Evolutionary conservation across 1,140 invertebrate genomes (phyloP).

Genomic region (Oedothorax gibbosus): DNA sequence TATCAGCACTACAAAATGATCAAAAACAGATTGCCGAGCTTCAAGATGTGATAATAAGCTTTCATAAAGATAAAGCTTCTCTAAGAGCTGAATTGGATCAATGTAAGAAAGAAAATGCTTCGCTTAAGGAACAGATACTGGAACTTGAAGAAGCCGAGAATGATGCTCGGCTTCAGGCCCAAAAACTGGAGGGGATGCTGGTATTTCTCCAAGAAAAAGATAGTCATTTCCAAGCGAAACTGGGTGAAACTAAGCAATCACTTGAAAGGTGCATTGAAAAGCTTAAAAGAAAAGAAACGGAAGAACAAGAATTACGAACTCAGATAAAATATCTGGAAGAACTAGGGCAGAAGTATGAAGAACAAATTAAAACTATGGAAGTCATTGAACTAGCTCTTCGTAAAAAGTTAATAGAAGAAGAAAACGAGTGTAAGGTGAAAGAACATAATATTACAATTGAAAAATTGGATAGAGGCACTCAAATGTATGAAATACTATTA

Average conservation of each 20-base stretch:
- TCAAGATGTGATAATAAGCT: conserved; percentile 29
- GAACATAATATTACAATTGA: not conserved
- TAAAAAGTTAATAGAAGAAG: conserved; percentile 39
- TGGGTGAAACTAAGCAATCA: conserved; percentile 44
- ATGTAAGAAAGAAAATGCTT: conserved; percentile 49
- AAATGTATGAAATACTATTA: conserved; percentile 35
- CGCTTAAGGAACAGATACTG: conserved; percentile 60
- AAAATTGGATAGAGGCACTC: conserved; percentile 38
- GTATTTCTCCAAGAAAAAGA: conserved; percentile 57
- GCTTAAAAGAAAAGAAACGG: conserved; percentile 73
- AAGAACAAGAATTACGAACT: conserved; percentile 73
- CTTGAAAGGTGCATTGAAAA: conserved; percentile 65
- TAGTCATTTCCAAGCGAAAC: conserved; percentile 46
- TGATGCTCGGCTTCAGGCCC: conserved; percentile 60
- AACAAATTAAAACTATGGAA: conserved; percentile 73
- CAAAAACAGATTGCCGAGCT: conserved; percentile 43
- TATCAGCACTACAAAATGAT: conserved; percentile 38
- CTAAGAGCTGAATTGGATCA: conserved; percentile 28
- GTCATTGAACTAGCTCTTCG: conserved; percentile 73
- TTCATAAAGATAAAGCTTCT: conserved; percentile 34
- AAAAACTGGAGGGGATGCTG: conserved; percentile 59
- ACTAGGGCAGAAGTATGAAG: conserved; percentile 71
- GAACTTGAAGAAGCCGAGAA: conserved; percentile 64
- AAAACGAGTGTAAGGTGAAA: conserved; percentile 9
- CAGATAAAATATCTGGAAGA: conserved; percentile 64